Percentiles rank a stretch among this genome's conserved stretches.
Conservation (phyloP, 2,797 vertebrate species). For the Lindbergichthys nudifrons region DNA sequence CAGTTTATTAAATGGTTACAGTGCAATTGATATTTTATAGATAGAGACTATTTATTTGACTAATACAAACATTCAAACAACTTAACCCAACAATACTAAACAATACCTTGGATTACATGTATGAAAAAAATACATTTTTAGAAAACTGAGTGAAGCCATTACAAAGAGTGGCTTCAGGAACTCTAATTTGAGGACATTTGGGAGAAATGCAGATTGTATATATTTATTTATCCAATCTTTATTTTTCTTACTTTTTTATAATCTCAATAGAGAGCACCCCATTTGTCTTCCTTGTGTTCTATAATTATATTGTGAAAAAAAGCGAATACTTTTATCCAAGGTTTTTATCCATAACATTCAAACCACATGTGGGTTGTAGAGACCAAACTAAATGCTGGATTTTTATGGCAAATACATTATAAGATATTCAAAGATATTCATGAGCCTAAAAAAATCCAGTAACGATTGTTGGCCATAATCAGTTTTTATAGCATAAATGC, state of each 20-base stretch:
- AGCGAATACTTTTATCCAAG: not conserved
- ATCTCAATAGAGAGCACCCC: too few species aligned
- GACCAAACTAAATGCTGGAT: not conserved
- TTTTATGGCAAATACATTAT: slow-evolving; percentile 7
- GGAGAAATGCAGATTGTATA: too few species aligned
- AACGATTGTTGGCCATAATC: not conserved
- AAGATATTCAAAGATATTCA: not conserved
- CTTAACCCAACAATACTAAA: not conserved
- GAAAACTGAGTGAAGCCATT: too few species aligned
- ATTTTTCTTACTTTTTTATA: too few species aligned
- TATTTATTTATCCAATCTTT: too few species aligned
- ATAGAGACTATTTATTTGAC: not conserved
- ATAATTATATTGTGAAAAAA: too few species aligned
- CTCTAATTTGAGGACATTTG: too few species aligned
- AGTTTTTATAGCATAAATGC: not conserved
- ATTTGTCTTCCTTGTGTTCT: too few species aligned
- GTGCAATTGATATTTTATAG: not conserved
- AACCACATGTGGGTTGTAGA: not conserved
- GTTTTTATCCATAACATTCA: slow-evolving; percentile 1
- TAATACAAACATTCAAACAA: not conserved
- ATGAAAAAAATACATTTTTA: too few species aligned
- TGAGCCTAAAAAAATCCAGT: not conserved
- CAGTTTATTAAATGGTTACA: not conserved
- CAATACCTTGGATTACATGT: too few species aligned
- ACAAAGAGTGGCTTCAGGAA: too few species aligned